Evolutionary conservation across 2,888 invertebrate genomes (phyloP), one percentile per base, ranked within the genome.

Genomic region (Baccha elongata): DNA sequence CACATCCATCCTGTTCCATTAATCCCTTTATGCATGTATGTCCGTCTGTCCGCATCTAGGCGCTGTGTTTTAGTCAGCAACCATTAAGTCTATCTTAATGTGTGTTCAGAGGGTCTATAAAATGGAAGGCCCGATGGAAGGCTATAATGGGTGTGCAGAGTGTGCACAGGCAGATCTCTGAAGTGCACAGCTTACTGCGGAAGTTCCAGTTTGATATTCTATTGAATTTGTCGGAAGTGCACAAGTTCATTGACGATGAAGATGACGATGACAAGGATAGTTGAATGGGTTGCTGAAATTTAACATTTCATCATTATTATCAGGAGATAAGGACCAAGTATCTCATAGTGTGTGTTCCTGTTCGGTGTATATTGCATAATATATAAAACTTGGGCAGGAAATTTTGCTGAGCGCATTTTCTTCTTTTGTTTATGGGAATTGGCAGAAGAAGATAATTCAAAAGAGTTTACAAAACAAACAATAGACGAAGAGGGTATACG

Each of bases 171-270:
- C n/a, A n/a, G n/a, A n/a, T 15, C 37, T 55, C 29, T 62, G 60
- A 65, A 72, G 76, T 72, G 72, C 40, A 78, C 67, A 72, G 68
- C 73, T 72, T 83, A 76, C 72, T 68, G 64, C 72, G 83, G 83
- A 83, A 83, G 78, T 78, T 83, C 83, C 72, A 83, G 76, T 78
- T 72, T 78, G 72, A 78, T 58, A 68, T 73, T 78, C 83, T 68
- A 73, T 73, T 83, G 83, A 78, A 73, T 78, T 78, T 78, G 50
- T 50, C 83, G 78, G 83, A 83, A 83, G 83, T 78, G 78, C 72
- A 83, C 83, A 78, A 83, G 83, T 78, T 83, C 83, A 83, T 78
- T 73, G 83, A 78, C 53, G 76, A 83, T 44, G 76, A 83, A 64
- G 81, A 76, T 60, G 75, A 64, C 19, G 65, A 73, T 44, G 71